Evolutionary conservation across 2,113 vertebrate genomes (phyloP).

Genomic region (Petroica traversi): DNA sequence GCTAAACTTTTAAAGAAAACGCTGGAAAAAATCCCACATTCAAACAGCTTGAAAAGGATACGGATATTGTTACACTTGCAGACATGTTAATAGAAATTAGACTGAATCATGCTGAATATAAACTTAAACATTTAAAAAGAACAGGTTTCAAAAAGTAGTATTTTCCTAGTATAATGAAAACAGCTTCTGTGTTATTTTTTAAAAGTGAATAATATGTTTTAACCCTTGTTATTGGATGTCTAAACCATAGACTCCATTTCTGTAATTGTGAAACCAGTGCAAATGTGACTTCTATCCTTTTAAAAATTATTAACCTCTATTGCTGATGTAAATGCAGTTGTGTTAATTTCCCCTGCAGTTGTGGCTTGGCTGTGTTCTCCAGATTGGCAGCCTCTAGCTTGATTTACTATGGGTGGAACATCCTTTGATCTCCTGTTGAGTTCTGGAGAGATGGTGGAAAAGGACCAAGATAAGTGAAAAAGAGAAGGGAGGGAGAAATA

Average conservation of each 20-base stretch:
- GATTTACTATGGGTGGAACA: constrained; percentile 45
- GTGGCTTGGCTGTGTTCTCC: not conserved
- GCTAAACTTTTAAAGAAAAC: constrained; percentile 54
- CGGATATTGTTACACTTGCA: constrained; percentile 8
- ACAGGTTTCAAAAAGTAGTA: not conserved
- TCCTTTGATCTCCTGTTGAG: constrained; percentile 63
- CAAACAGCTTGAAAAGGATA: constrained; percentile 36
- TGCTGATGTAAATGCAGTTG: not conserved
- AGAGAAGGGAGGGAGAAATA: constrained; percentile 32
- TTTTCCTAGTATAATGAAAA: not conserved
- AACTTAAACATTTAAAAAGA: not conserved
- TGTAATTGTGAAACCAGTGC: not conserved
- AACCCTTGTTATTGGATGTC: not conserved
- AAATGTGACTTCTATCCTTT: not conserved
- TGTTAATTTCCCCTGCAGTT: not conserved
- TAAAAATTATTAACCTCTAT: not conserved
- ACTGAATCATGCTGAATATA: not conserved
- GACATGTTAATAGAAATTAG: constrained; percentile 16
- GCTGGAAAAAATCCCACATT: constrained; percentile 25
- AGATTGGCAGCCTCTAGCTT: constrained; percentile 27
- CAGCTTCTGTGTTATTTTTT: not conserved
- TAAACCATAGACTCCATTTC: not conserved
- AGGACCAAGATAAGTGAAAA: constrained; percentile 33
- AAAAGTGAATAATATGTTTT: not conserved
- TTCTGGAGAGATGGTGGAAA: constrained; percentile 60